A percentile compares a stretch with the other conserved stretches of the same genome.
These are phyloP conservation scores for Australoheros scitulus DNA, from an alignment of 2,113 vertebrate species.

Conservation along the genomic window DNA sequence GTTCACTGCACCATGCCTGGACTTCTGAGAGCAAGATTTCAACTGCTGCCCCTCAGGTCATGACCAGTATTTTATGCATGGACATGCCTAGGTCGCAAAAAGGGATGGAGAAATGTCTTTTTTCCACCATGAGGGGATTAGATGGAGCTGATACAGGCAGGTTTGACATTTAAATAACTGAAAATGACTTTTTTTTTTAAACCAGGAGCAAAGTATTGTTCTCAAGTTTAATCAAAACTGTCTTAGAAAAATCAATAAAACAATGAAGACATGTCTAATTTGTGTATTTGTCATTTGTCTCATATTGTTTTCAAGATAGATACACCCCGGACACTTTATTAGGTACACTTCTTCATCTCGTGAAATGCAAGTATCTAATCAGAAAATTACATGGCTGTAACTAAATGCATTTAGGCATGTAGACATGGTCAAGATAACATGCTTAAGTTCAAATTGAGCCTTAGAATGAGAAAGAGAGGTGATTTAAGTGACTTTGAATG, in stretches of 20 bases:
- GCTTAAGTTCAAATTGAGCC: not conserved
- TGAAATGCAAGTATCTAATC: not conserved
- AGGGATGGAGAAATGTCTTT: conserved; percentile 38
- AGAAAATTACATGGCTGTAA: not conserved
- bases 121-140: conserved; percentile 33
- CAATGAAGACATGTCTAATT: not conserved
- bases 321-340: not conserved
- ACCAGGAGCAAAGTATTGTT: not conserved
- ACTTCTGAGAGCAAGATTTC: conserved; percentile 23
- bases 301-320: no score
- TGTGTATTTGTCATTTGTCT: no score
- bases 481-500: not conserved
- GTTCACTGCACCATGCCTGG: not conserved
- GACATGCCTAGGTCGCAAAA: conserved; percentile 27
- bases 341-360: no score
- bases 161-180: conserved; percentile 58
- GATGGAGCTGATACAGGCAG: conserved; percentile 16
- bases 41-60: conserved; percentile 36
- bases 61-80: conserved; percentile 44
- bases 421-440: not conserved
- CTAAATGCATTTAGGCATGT: not conserved
- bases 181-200: not conserved
- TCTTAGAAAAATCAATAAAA: conserved; percentile 10
- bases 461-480: not conserved
- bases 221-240: not conserved